Base-by-base conservation (phyloP, 35 echinoderm and acorn worm genomes). In the Strongylocentrotus purpuratus region DNA sequence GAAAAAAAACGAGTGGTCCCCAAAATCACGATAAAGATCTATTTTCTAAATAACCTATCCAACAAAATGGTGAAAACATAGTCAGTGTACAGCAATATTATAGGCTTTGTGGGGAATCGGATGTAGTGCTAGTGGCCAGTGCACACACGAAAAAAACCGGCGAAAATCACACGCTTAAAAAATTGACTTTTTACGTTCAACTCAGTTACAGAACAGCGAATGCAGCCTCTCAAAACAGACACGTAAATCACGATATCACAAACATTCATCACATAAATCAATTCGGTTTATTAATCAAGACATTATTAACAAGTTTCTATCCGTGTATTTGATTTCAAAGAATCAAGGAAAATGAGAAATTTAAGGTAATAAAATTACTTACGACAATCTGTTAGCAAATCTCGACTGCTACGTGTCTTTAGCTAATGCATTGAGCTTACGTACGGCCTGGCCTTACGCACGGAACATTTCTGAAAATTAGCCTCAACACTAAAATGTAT, bases 401-500 rank as follows among this genome's bases (percentile, higher is more conserved):
- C 28, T 78, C 65, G 65, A 78, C 20, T 78, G 65, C 65, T 78
- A 78, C 65, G 65, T 95, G 46, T 35, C 95, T 91, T 33, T 93
- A 46, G 58, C 86, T 93, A 10, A 46, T n/a, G 46, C 32, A 71
- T 35, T 92, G 8, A 32, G 25, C 88, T 11, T 20, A 52, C 47
- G 33, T 95, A 32, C 88, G 32, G 33, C 45, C 88, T 48, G 61
- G 95, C 88, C 92, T 95, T 25, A 41, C 45, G 65, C 65, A 78
- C 65, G 65, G 28, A n/a, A 28, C 0, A 78, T 78, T 78, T 28
- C 65, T 28, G 65, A 7, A n/a, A 28, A 5, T n/a, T 78, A 78
- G 65, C 65, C 65, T 78, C 20, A 28, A 28, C 20, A 4, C 28
- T 4, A 78, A 78, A 78, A 78, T 14, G 3, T 28, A 7, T 78